Evolutionary conservation across 2,797 vertebrate genomes (phyloP), one percentile per base, ranked within the genome.

Genomic region (Parauchenoglanis ngamensis): DNA sequence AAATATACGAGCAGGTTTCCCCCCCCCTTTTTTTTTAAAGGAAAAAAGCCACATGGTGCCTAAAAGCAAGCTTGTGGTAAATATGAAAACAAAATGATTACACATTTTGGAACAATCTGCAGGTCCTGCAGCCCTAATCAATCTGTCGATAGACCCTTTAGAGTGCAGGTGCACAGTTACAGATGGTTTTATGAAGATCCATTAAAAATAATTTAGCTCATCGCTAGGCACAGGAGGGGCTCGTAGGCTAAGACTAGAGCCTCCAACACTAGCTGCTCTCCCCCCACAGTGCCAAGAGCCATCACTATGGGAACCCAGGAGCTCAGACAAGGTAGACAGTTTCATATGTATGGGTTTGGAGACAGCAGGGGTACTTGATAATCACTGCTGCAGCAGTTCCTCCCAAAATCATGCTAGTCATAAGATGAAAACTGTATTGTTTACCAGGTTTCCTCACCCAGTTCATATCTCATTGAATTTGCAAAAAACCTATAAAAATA

Each of bases 171-270:
- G 95, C 91, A 89, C 94, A 87, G 94, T 93, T 96, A 95, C 95
- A 96, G 95, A 95, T 95, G 96, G 94, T 95, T 96, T 96, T 95
- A 96, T 96, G 94, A 95, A 96, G 95, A 96, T 94, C 96, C 95
- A 96, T 96, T 96, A 96, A 95, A 95, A 96, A 96, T 96, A 94
- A 96, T 96, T 96, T 94, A 83, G 93, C 94, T 95, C 94, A 94
- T 96, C 92, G 90, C 91, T 93, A 91, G 91, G 92, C 95, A 93
- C 95, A 95, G 94, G 94, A 95, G 95, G 94, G 95, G 94, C 93
- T 94, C 93, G 89, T 88, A 90, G 77, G 91, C 79, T 86, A 57
- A 93, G 92, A 94, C 83, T 92, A 91, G 92, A 87, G 87, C 94
- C 92, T 87, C 87, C 73, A 91, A 68, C 81, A 73, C 86, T 78